Evolutionary conservation across 2,113 vertebrate genomes (phyloP).

Genomic region (Grallaria varia): DNA sequence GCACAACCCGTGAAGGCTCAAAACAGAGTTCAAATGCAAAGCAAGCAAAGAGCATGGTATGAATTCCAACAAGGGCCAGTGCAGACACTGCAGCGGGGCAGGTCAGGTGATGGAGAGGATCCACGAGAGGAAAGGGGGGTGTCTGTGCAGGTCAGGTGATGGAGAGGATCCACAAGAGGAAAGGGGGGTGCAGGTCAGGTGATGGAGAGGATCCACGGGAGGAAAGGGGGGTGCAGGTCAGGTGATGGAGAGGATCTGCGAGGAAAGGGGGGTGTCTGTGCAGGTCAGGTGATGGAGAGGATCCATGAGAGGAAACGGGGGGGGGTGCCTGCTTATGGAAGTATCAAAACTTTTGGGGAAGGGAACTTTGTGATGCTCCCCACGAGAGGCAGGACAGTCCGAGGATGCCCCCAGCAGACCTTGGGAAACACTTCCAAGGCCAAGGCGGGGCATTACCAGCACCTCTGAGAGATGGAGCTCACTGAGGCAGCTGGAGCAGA

Average conservation of each 20-base stretch:
- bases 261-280: background rate
- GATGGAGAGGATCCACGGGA: rapidly evolving
- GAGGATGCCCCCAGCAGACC: background rate
- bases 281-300: background rate
- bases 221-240: background rate
- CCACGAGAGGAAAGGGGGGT: rapidly evolving
- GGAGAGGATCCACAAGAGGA: rapidly evolving
- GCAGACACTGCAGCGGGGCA: rapidly evolving
- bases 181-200: background rate
- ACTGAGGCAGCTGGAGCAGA: background rate
- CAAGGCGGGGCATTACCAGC: rapidly evolving
- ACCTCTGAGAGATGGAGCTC: background rate
- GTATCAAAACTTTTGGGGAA: rapidly evolving
- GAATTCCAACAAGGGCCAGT: background rate
- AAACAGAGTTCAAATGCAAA: background rate
- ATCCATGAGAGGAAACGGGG: rapidly evolving
- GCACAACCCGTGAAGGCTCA: background rate
- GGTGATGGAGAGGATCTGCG: background rate
- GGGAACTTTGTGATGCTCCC: background rate
- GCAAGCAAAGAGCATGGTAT: background rate
- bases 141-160: background rate
- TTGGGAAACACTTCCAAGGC: background rate
- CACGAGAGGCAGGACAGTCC: background rate
- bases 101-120: background rate
- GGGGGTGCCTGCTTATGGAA: rapidly evolving